Conservation (phyloP, 2,113 vertebrate species). For the Albula goreensis region DNA sequence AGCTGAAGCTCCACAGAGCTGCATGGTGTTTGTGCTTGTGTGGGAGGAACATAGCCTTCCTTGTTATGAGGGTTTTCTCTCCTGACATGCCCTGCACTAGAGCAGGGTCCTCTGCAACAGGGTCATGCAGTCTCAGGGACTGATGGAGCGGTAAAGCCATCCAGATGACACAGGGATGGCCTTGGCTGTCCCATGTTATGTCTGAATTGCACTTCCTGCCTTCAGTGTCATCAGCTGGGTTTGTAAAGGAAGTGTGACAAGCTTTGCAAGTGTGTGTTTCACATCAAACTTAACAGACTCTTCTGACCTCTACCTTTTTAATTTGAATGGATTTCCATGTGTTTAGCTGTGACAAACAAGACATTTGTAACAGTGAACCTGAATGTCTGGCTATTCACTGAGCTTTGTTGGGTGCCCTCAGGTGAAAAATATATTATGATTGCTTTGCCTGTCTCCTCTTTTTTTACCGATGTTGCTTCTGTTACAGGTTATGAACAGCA, state of each 20-base stretch:
- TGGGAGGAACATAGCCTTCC: not conserved
- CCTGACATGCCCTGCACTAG: not conserved
- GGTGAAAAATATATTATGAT: too few species aligned
- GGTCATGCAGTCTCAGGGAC: not conserved
- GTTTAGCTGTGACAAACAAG: not conserved
- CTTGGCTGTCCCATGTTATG: not conserved
- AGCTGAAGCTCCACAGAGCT: not conserved
- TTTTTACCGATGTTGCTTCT: too few species aligned
- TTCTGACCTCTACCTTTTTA: not conserved
- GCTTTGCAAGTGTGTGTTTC: not conserved
- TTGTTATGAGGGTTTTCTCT: not conserved
- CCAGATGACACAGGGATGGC: not conserved
- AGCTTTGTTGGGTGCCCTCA: too few species aligned
- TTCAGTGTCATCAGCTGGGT: not conserved
- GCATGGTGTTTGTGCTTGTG: not conserved
- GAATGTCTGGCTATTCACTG: too few species aligned
- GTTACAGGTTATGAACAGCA: too few species aligned
- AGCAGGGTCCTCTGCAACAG: not conserved
- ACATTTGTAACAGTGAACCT: too few species aligned
- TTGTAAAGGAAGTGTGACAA: not conserved
- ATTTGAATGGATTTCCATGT: not conserved
- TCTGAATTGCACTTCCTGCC: not conserved
- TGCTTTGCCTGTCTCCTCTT: too few species aligned
- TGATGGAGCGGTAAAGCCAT: not conserved
- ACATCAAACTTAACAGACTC: not conserved